Base-by-base conservation (phyloP, 2,113 vertebrate genomes). In the Ammodytes marinus region DNA sequence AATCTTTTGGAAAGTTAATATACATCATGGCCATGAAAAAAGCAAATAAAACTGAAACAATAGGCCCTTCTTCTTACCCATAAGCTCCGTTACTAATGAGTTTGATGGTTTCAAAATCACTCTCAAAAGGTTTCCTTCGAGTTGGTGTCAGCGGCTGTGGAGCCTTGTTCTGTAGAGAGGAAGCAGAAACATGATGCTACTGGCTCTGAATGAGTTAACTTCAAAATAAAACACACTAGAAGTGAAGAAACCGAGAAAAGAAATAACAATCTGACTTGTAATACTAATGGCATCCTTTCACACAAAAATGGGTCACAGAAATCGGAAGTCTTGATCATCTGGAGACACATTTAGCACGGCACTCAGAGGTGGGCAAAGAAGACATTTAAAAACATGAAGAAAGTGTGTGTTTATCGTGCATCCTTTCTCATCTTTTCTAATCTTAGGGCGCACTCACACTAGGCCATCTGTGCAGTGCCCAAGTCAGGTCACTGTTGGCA, bases 41-140 rank as follows among this genome's bases (percentile, higher is more conserved):
- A 6, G 2, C 9, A 55, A 14, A n/a, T 1, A 61, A 63, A 68
- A 13, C 5, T 45, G 4, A 45, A 66, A 43, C 6, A 45, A 40
- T 4, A 2, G 40, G n/a, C 2, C 8, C 45, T 4, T 45, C 6
- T 43, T 70, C 96, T 96, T 92, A 99, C 98, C 98, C 98, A 0
- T 99, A 99, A 49, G 98, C 98, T 8, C 98, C 98, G 0, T 99
- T 99, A 91, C 98, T 99, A 91, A 99, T 99, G 59, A 99, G 95
- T 80, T 99, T 99, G 90, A 99, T 96, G 42, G 97, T 99, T 91
- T 99, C 98, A 45, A 99, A 99, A 92, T 99, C 98, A 0, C 91
- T 97, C 88, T 99, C 98, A 0, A 97, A 93, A 0, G 98, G 98
- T 81, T 97, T 99, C 86, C 96, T 96, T 84, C 97, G 95, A 0